These are phyloP conservation scores for Phalacrocorax carbo DNA, from an alignment of 2,113 vertebrate genomes.

Conservation along the genomic window DNA sequence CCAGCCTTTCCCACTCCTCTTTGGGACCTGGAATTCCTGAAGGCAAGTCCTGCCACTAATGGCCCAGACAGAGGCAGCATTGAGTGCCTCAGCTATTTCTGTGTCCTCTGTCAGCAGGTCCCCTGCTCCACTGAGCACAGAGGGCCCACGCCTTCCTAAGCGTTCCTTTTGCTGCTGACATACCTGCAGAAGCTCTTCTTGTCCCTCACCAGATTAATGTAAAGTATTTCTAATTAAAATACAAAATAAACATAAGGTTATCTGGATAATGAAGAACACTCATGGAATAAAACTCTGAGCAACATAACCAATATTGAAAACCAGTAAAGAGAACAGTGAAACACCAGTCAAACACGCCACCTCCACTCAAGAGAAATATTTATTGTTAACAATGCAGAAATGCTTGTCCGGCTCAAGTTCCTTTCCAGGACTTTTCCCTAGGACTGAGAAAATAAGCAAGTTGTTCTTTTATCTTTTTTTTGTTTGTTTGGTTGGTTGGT, in stretches of 20 bases:
- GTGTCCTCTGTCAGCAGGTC: background rate
- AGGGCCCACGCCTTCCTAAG: background rate
- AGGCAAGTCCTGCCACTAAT: background rate
- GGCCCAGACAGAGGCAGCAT: rapidly evolving
- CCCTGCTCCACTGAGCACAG: background rate
- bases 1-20: background rate
- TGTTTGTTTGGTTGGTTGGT: no score
- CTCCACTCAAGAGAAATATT: background rate
- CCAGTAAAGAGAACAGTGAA: background rate
- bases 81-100: background rate
- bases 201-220: background rate
- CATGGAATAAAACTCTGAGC: background rate
- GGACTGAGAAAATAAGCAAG: background rate
- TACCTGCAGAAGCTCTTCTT: background rate
- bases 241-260: background rate
- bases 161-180: background rate
- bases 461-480: no score
- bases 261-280: background rate
- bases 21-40: background rate
- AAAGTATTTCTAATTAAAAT: background rate
- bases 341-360: background rate
- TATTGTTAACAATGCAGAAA: constrained; percentile 25
- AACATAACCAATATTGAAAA: background rate
- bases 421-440: background rate
- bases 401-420: background rate